Evolutionary conservation across 1,140 invertebrate species (phyloP).

Genomic region (Nylanderia fulva): DNA sequence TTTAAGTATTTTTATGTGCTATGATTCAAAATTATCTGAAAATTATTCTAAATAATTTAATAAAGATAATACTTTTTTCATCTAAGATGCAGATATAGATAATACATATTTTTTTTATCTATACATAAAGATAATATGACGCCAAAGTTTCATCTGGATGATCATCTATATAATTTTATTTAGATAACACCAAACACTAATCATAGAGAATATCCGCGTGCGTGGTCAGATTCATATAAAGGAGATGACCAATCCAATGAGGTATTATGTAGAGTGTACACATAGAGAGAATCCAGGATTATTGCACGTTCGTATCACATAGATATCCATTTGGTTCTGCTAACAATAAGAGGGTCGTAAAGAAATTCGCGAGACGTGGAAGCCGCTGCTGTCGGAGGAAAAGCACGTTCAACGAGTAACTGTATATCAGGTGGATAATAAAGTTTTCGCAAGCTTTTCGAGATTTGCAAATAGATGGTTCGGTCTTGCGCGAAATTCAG

Average conservation of each 20-base stretch:
- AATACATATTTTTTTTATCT: no score
- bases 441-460: slow-evolving; percentile 5
- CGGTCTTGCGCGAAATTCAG: not conserved
- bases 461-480: slow-evolving; percentile 39
- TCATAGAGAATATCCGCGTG: not conserved
- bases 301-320: not conserved
- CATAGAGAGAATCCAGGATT: not conserved
- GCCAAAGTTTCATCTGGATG: no score
- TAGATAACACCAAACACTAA: no score
- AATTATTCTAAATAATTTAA: no score
- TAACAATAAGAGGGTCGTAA: slow-evolving; percentile 6
- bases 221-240: not conserved
- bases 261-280: not conserved
- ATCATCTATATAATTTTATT: no score
- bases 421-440: not conserved
- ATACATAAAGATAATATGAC: no score
- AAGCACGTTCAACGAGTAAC: not conserved
- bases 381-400: not conserved
- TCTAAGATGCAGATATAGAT: no score
- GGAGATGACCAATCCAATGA: not conserved
- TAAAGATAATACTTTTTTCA: no score
- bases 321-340: not conserved
- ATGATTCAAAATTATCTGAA: no score
- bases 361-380: not conserved
- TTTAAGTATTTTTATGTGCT: no score